phyloP scores from a whole-genome alignment of 2,888 invertebrate species.

The Crossocerus cetratus region DNA sequence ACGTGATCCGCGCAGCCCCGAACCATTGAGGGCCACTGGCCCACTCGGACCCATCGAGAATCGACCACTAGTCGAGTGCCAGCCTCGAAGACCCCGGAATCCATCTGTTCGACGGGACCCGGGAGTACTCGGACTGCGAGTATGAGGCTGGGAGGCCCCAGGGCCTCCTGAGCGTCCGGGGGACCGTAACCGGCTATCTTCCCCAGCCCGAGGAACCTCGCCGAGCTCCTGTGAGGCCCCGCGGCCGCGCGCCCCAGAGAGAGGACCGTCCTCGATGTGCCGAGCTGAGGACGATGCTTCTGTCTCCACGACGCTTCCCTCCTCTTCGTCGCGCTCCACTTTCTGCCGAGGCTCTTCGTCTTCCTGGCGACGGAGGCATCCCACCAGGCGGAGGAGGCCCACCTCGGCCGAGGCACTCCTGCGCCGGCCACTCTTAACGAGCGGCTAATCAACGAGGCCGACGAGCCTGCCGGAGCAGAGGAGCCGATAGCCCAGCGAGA shows the following conservation, averaged over 20 bases:
- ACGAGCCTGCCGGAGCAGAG: conserved; percentile 20
- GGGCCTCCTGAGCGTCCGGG: conserved; percentile 45
- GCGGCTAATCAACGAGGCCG: conserved; percentile 6
- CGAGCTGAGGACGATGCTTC: conserved; percentile 51
- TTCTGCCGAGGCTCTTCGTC: conserved; percentile 37
- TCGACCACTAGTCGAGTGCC: not conserved
- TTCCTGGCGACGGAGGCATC: conserved; percentile 58
- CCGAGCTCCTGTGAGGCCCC: conserved; percentile 6
- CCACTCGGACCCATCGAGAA: conserved; percentile 34
- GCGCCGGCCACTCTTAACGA: conserved; percentile 23
- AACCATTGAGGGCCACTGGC: conserved; percentile 28
- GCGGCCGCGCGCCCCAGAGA: too few relatives aligned
- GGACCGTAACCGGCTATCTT: too few relatives aligned
- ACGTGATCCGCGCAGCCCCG: conserved; percentile 13
- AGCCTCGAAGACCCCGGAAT: too few relatives aligned
- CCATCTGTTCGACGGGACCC: not conserved
- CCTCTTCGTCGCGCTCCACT: conserved; percentile 24
- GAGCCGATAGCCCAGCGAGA: conserved; percentile 14
- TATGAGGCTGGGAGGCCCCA: conserved; percentile 47
- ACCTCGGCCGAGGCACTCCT: conserved; percentile 18
- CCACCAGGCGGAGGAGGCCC: conserved; percentile 59
- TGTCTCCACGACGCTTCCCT: conserved; percentile 44
- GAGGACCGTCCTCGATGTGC: conserved; percentile 50
- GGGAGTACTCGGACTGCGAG: not conserved
- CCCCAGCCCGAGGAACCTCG: too few relatives aligned